Evolutionary conservation across 2,797 vertebrate species (phyloP), one percentile per base, ranked within the genome.

Genomic region (Serranus cabrilla): DNA sequence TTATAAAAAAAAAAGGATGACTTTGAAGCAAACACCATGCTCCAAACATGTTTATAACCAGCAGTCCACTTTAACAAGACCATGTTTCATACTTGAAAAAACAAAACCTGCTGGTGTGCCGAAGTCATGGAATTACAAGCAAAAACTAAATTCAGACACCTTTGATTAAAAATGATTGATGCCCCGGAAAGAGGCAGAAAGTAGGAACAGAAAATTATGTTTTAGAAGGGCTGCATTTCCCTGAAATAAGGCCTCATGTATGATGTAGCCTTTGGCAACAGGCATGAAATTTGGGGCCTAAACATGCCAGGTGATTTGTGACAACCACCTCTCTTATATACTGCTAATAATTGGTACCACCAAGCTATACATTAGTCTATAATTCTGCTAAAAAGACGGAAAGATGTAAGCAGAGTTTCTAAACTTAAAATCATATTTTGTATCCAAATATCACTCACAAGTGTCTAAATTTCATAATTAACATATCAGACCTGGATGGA

Each of bases 141-240:
- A 76, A 72, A 89, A 86, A 80, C 42, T 43, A 79, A 86, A 80
- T 60, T 68, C 63, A 76, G 74, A 84, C 81, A 83, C 74, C 65
- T 81, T 74, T 89, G 76, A 91, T 92, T 88, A 79, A 80, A 78
- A 61, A 85, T 90, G 82, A 91, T 77, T 88, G 82, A 91, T 90
- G 75, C 18, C 39, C 52, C 25, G 56, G 73, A 71, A 75, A 65
- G 60, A 82, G 49, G 77, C 14, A 52, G 67, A 81, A 23, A 43
- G 58, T 46, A 60, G 57, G 66, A 81, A 56, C 55, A 67, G 69
- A 87, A 84, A 82, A 82, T 79, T 3, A 82, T 71, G 45, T 83
- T 84, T 83, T 42, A 77, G 21, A 82, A 45, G 21, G 52, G 66
- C 39, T 71, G 62, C 37, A 34, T 65, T 81, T 87, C 71, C 65